Evolutionary conservation across 2,113 vertebrate genomes (phyloP), one percentile per base, ranked within the genome.

Genomic region (Coregonus clupeaformis): DNA sequence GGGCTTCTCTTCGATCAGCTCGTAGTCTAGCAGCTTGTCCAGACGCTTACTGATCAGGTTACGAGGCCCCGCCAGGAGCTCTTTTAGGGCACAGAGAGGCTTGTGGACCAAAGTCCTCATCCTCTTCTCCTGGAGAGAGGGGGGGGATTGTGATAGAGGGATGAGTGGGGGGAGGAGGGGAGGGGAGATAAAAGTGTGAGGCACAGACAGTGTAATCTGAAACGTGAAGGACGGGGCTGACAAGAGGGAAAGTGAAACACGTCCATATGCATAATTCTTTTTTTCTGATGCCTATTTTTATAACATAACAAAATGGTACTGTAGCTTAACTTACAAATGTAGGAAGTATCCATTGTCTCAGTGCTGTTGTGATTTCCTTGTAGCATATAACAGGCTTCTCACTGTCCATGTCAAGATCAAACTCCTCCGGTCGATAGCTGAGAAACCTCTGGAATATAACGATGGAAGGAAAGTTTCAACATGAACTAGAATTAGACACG

Each of bases 1-100:
- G 79, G 88, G 82, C 76, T 96, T 95, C 80, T 95, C 94, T 69
- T 95, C 95, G 1, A 97, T 89, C 80, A 92, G 74, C 79, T 97
- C 95, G 0, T 94, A 98, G 92, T 98, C 98, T n/a, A 98, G 89
- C 49, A 97, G 93, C 83, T 99, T 99, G 90, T 97, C 94, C 79
- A 95, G 89, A 3, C 96, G 93, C 78, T 99, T 98, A 82, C 82
- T 94, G 85, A 99, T 95, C 79, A 99, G 92, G 82, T 98, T 97
- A 78, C 93, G 95, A 6, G 98, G 97, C 1, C 97, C 96, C 0
- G 81, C 88, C 77, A 98, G 90, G 83, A 93, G 92, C 87, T 92
- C 94, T 3, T 90, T 87, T 79, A 99, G 93, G 16, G 88, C 90
- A 76, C 89, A 90, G 6, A 98, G 89, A 0, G 97, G 97, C 73